Evolutionary conservation across 2,888 invertebrate species (phyloP).

Genomic region (Oconnorella tubifera): DNA sequence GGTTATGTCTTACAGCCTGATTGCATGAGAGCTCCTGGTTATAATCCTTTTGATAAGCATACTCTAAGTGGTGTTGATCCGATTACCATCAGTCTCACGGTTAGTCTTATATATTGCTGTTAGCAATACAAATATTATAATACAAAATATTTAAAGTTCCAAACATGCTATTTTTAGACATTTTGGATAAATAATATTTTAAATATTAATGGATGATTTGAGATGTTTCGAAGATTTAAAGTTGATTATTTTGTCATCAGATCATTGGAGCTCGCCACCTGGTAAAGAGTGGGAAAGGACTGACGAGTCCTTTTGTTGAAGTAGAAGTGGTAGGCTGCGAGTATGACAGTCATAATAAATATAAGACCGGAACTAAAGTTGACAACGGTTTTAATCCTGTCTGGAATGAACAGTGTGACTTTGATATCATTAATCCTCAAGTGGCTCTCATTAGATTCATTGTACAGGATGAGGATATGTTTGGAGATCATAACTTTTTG

Average conservation of each 20-base stretch:
- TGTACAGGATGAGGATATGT: slow-evolving; percentile 79
- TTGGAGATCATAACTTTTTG: slow-evolving; percentile 93
- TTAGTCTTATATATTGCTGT: slow-evolving; percentile 44
- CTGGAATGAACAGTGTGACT: slow-evolving; percentile 62
- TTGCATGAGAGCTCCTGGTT: slow-evolving; percentile 73
- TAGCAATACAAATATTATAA: too few species aligned
- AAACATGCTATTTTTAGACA: too few species aligned
- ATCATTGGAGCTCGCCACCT: slow-evolving; percentile 87
- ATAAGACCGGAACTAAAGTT: slow-evolving; percentile 75
- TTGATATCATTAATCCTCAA: slow-evolving; percentile 62
- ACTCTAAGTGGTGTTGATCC: slow-evolving; percentile 59
- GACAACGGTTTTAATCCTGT: slow-evolving; percentile 65
- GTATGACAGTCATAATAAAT: slow-evolving; percentile 77
- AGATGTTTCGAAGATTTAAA: too few species aligned
- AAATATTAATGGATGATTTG: too few species aligned
- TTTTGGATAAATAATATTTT: too few species aligned
- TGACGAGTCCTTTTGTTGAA: slow-evolving; percentile 85
- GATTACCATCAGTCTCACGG: slow-evolving; percentile 67
- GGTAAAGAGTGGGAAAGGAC: slow-evolving; percentile 70
- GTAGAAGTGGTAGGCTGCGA: slow-evolving; percentile 84
- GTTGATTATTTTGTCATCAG: slow-evolving; percentile 47
- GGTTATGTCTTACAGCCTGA: slow-evolving; percentile 89
- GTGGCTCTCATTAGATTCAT: slow-evolving; percentile 61
- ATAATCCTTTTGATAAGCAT: slow-evolving; percentile 69
- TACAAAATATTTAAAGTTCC: too few species aligned